Evolutionary conservation across 2,888 invertebrate species (phyloP), one percentile per base, ranked within the genome.

Genomic region (Aphodius sticticus): DNA sequence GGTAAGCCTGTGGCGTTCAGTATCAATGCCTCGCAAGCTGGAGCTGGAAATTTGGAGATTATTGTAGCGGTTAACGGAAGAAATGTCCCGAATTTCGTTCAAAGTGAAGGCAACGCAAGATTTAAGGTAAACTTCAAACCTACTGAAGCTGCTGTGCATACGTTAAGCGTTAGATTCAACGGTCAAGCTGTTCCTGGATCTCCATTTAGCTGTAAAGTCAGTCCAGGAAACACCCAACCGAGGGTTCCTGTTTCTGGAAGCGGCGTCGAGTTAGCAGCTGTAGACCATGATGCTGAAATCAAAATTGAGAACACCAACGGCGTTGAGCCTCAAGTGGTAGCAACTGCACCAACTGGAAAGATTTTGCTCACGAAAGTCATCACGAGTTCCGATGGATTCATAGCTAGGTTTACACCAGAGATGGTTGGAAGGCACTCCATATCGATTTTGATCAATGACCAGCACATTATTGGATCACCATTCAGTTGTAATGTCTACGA

Each of bases 71-170:
- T 98, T 1, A 97, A 96, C 86, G 97, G 97, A 14, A 94, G 97
- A 86, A 99, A 99, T 89, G 98, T 99, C 15, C 99, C 99, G 9
- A 99, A 99, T 90, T 99, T 97, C 88, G 99, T 99, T 0, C 97
- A 98, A 87, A 96, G 97, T 71, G 98, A 99, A 91, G 98, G 98
- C 70, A 98, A 98, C 88, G 99, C 98, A 0, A 94, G 97, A 85
- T 99, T 99, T 87, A 94, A 94, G 89, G 94, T 94, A 6, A 98
- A 99, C 90, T 99, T 99, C 90, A 98, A 98, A 86, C 99, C 99
- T 0, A 96, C 96, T 53, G 97, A 98, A 90, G 94, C 98, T 0
- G 96, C 97, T 2, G 93, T 95, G 0, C 99, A 99, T 89, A 95
- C 95, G 35, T 91, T 99, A 5, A 97, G 97, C 75, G 98, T 99